These are phyloP conservation scores for Prosopocoilus inquinatus DNA, from an alignment of 2,888 invertebrate species.

Conservation along the genomic window DNA sequence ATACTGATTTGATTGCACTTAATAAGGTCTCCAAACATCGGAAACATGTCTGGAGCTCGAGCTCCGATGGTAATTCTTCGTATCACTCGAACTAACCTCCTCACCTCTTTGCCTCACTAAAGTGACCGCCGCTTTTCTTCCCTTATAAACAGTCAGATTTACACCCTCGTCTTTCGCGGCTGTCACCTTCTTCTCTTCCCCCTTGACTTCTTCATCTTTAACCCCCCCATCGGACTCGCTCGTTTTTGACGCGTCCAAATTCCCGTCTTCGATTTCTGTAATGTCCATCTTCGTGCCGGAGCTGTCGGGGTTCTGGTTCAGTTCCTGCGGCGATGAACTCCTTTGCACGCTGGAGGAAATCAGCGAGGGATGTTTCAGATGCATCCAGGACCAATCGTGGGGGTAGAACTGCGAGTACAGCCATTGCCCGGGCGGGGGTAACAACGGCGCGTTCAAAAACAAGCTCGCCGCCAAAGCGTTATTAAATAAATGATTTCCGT, in stretches of 20 bases:
- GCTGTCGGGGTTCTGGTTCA: slow-evolving; percentile 36
- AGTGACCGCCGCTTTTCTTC: slow-evolving; percentile 46
- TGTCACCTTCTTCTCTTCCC: slow-evolving; percentile 8
- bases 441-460: slow-evolving; percentile 70
- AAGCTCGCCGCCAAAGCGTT: slow-evolving; percentile 67
- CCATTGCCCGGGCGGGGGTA: slow-evolving; percentile 78
- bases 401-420: slow-evolving; percentile 75
- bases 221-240: slow-evolving; percentile 7
- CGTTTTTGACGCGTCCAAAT: slow-evolving; percentile 11
- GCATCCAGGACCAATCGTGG: slow-evolving; percentile 69
- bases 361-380: slow-evolving; percentile 45
- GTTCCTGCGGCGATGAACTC: slow-evolving; percentile 32
- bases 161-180: slow-evolving; percentile 40
- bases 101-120: slow-evolving; percentile 45
- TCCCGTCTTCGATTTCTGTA: slow-evolving; percentile 37
- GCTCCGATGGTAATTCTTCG: slow-evolving; percentile 48
- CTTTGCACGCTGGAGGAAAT: slow-evolving; percentile 23
- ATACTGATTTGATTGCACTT: slow-evolving; percentile 23
- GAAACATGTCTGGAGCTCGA: slow-evolving; percentile 55
- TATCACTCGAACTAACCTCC: slow-evolving; percentile 48
- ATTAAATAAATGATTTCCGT: slow-evolving; percentile 52
- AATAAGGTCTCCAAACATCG: slow-evolving; percentile 82
- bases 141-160: slow-evolving; percentile 44
- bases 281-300: slow-evolving; percentile 35
- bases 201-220: slow-evolving; percentile 6